Evolutionary conservation across 2,888 invertebrate genomes (phyloP).

Genomic region (Orchestes rusci): DNA sequence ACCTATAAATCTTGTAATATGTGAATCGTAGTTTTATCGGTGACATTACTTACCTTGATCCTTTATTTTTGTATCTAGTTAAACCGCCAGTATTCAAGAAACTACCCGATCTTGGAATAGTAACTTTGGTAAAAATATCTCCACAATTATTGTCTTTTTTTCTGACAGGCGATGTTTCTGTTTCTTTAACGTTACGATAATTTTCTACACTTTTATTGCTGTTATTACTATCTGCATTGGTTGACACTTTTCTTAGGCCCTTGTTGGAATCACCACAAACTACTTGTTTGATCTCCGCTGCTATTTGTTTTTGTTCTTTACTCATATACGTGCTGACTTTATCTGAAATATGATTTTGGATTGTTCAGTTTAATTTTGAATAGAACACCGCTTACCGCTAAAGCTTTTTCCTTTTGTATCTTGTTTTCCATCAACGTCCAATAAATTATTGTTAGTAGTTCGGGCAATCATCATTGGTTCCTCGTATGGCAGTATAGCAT

Average conservation of each 20-base stretch:
- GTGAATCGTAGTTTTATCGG: too few species aligned
- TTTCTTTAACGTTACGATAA: too few species aligned
- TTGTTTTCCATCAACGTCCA: slow-evolving; percentile 39
- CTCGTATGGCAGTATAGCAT: slow-evolving; percentile 43
- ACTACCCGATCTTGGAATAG: slow-evolving; percentile 78
- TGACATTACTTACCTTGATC: slow-evolving; percentile 51
- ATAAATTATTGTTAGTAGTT: slow-evolving; percentile 5
- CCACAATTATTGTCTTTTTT: slow-evolving; percentile 54
- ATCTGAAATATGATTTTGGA: too few species aligned
- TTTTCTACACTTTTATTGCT: not conserved
- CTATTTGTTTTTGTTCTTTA: slow-evolving; percentile 46
- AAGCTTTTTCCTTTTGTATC: slow-evolving; percentile 51
- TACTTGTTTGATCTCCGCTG: slow-evolving; percentile 44
- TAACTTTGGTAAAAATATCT: slow-evolving; percentile 78
- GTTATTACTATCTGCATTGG: slow-evolving; percentile 24
- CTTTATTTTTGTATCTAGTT: slow-evolving; percentile 66
- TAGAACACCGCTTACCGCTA: slow-evolving; percentile 38
- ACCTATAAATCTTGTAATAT: too few species aligned
- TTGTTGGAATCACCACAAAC: slow-evolving; percentile 39
- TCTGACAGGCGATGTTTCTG: too few species aligned
- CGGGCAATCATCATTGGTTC: slow-evolving; percentile 32
- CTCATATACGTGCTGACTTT: slow-evolving; percentile 47
- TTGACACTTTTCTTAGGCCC: slow-evolving; percentile 46
- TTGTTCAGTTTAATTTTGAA: too few species aligned
- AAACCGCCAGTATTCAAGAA: slow-evolving; percentile 75